phyloP scores from a whole-genome alignment of 2,113 vertebrate species.

The Alethe diademata region DNA sequence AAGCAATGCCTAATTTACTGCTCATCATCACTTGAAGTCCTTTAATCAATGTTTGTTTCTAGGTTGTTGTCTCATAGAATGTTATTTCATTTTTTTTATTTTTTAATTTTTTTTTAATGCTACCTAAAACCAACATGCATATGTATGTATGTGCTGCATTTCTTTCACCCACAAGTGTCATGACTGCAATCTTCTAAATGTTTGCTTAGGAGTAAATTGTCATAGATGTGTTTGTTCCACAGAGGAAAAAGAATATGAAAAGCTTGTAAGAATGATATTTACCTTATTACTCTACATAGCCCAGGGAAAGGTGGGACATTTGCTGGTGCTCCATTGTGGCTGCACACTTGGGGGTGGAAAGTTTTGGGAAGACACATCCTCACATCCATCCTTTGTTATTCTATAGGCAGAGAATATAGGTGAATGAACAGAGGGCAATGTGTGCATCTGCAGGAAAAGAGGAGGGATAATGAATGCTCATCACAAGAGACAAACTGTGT shows the following conservation, averaged over 20 bases:
- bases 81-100: background rate
- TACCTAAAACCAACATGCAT: background rate
- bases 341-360: background rate
- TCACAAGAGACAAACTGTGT: background rate
- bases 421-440: background rate
- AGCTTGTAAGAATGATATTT: background rate
- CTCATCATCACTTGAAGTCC: background rate
- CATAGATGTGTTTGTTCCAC: background rate
- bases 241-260: background rate
- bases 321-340: background rate
- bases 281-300: background rate
- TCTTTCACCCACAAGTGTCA: background rate
- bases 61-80: background rate
- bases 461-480: background rate
- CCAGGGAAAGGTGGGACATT: background rate
- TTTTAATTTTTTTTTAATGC: background rate
- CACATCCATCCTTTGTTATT: background rate
- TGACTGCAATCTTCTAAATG: background rate
- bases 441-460: background rate
- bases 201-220: background rate
- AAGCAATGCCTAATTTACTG: background rate
- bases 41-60: background rate
- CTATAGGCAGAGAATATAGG: background rate
- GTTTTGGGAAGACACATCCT: background rate
- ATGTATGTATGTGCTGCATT: background rate